Conservation (phyloP, 2,797 vertebrate genomes). For the Megaceryle alcyon region DNA sequence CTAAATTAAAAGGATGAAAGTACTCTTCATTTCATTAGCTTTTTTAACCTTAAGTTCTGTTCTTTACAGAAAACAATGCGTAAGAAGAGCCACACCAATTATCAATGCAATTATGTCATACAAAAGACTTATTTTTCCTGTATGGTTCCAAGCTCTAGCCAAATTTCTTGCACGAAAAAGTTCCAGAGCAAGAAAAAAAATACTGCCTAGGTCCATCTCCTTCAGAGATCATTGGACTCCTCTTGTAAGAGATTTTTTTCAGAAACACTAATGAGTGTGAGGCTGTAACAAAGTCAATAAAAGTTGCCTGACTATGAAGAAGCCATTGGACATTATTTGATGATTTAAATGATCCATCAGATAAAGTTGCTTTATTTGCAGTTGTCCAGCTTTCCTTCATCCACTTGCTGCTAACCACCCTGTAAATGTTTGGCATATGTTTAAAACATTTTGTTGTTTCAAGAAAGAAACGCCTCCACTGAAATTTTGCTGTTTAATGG, state of each 20-base stretch:
- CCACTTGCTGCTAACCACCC: background rate
- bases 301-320: background rate
- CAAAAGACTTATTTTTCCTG: background rate
- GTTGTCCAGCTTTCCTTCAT: background rate
- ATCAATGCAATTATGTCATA: background rate
- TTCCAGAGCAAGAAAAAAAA: background rate
- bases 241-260: background rate
- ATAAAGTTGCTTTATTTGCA: background rate
- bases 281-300: background rate
- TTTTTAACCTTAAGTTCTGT: background rate
- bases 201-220: background rate
- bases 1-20: background rate
- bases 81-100: background rate
- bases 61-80: background rate
- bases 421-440: background rate
- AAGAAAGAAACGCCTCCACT: background rate
- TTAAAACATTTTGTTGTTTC: background rate
- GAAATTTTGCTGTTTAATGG: background rate
- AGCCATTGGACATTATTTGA: background rate
- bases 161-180: background rate
- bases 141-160: fast-evolving
- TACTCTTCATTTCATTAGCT: background rate
- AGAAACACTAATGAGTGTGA: background rate
- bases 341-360: background rate
- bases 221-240: background rate